Evolutionary conservation across 2,888 invertebrate species (phyloP), one percentile per base, ranked within the genome.

Genomic region (Hypsopygia costalis): DNA sequence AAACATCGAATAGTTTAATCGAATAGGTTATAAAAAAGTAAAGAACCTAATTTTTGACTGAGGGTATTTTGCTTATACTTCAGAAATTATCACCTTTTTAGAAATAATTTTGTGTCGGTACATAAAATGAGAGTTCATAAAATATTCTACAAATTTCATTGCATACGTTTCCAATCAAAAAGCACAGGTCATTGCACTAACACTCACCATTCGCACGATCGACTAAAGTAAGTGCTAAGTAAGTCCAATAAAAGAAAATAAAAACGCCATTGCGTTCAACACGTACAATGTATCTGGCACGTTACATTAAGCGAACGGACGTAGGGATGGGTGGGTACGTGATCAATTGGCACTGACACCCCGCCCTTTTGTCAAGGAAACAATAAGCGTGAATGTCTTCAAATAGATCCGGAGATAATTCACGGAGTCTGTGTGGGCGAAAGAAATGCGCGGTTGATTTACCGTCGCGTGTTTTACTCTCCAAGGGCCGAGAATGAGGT

Each of bases 311-410:
- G 36, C 36, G 36, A 29, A 7, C 29, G 30, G 29, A 36, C 31
- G 11, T 12, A 31, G 16, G 31, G 31, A 11, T 30, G 30, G 31
- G 31, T 31, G 31, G 31, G 11, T 10, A 69, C 72, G 73, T 71
- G 73, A 73, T 70, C 73, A 69, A 73, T 73, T 69, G 72, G 62
- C 58, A 54, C 52, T 50, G 65, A 63, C 69, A 62, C 60, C 57
- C 53, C 55, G 62, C 25, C 65, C 69, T 63, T 70, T 73, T 73
- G 72, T 70, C 62, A 56, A 61, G 62, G 60, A 69, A 72, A 72
- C 73, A 73, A 73, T 73, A 68, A 66, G 64, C 56, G 54, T 36
- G 58, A 60, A 69, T 62, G 67, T 63, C 72, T 69, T 63, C 60
- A 59, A 62, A 64, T 58, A 68, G 65, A 64, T 62, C 54, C 52